Percentiles rank a stretch among this genome's conserved stretches.
Conservation (phyloP, 53 echinoderm and acorn worm genomes). For the Echinarachnius parma region DNA sequence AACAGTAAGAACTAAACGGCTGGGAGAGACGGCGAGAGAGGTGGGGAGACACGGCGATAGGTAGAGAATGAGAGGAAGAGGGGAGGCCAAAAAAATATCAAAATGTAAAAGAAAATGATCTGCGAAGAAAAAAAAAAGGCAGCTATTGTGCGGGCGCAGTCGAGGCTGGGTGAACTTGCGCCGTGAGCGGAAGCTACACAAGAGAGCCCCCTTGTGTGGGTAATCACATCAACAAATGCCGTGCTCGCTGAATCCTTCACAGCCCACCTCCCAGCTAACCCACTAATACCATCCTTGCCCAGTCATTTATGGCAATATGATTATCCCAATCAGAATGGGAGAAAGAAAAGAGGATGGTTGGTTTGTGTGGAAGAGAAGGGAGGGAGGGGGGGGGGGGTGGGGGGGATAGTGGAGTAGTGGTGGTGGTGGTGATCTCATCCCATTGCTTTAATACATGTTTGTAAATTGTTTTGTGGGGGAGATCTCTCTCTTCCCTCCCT, state of each 20-base stretch:
- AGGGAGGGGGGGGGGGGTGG: too few relatives aligned
- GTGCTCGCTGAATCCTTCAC: slow-evolving; percentile 38
- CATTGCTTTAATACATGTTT: slow-evolving; percentile 38
- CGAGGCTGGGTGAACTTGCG: slow-evolving; percentile 21
- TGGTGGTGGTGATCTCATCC: slow-evolving; percentile 12
- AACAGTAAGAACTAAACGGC: background rate
- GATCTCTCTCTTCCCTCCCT: too few relatives aligned
- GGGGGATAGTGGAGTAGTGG: background rate
- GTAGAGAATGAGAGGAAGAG: background rate
- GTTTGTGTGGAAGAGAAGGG: too few relatives aligned
- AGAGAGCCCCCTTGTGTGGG: slow-evolving; percentile 33
- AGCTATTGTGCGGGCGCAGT: slow-evolving; percentile 23
- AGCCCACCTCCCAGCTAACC: slow-evolving; percentile 49
- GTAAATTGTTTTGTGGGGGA: slow-evolving; percentile 46
- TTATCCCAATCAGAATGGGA: slow-evolving; percentile 37
- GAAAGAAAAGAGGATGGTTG: slow-evolving; percentile 23
- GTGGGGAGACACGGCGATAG: background rate
- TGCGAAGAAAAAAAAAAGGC: slow-evolving; percentile 9
- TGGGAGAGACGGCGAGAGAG: background rate
- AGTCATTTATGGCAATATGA: slow-evolving; percentile 52
- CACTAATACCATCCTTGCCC: slow-evolving; percentile 39
- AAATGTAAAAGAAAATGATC: background rate
- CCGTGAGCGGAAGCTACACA: slow-evolving; percentile 35
- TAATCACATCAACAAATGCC: slow-evolving; percentile 50
- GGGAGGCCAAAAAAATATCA: too few relatives aligned